phyloP scores from a whole-genome alignment of 2,797 vertebrate genomes.

The Austrolebias charrua region DNA sequence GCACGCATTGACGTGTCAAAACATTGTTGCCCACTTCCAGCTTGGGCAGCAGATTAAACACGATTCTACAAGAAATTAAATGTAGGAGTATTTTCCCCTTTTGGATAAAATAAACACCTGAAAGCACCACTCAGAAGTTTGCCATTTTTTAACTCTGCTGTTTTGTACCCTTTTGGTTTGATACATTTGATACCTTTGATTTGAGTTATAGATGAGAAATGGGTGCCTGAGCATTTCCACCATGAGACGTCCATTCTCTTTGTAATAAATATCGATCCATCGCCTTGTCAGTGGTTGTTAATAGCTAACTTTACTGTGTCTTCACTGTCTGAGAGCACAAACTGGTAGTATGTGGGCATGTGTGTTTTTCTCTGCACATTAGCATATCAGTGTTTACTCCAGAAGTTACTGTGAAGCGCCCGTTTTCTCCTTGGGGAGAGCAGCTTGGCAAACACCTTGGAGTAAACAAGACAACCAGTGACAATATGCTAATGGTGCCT shows the following conservation, averaged over 20 bases:
- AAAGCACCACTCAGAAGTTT: constrained; percentile 33
- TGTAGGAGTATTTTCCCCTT: constrained; percentile 12
- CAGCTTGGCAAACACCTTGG: constrained; percentile 73
- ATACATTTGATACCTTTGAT: background rate
- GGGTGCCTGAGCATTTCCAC: constrained; percentile 30
- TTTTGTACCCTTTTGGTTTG: constrained; percentile 57
- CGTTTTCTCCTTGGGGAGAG: constrained; percentile 72
- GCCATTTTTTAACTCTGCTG: constrained; percentile 37
- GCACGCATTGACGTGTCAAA: no score
- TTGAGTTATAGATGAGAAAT: constrained; percentile 28
- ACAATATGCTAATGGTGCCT: constrained; percentile 72
- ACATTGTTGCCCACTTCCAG: no score
- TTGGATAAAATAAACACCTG: constrained; percentile 12
- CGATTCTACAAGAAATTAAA: background rate
- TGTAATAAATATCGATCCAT: constrained; percentile 62
- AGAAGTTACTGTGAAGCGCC: constrained; percentile 70
- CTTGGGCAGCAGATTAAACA: background rate
- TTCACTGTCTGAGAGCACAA: constrained; percentile 37
- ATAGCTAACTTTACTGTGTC: constrained; percentile 67
- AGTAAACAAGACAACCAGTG: constrained; percentile 76
- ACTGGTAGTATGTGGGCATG: constrained; percentile 31
- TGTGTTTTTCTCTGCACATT: constrained; percentile 47
- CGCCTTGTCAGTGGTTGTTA: constrained; percentile 66
- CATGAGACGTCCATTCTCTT: constrained; percentile 35
- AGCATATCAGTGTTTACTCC: constrained; percentile 72